Evolutionary conservation across 1,140 invertebrate species (phyloP).

Genomic region (Gyrodactylus salaris): DNA sequence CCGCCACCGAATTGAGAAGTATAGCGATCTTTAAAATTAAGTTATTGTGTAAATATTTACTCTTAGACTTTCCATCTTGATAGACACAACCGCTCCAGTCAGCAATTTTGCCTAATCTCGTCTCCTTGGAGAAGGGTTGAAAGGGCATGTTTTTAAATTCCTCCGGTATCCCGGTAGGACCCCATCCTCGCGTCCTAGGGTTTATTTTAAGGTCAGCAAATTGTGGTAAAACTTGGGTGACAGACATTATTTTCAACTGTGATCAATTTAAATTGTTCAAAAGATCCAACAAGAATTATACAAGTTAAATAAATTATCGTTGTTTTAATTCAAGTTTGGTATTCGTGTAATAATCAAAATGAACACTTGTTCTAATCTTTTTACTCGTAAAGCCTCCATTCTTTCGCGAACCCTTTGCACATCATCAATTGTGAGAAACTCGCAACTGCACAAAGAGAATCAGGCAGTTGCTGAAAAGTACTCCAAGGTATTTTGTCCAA

Average conservation of each 20-base stretch:
- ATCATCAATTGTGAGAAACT: no score
- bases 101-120: slow-evolving; percentile 72
- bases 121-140: slow-evolving; percentile 81
- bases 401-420: no score
- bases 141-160: slow-evolving; percentile 91
- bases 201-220: slow-evolving; percentile 27
- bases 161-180: slow-evolving; percentile 59
- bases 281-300: no score
- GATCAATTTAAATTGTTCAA: background rate
- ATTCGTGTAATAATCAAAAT: no score
- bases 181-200: slow-evolving; percentile 66
- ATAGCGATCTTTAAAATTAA: slow-evolving; percentile 40
- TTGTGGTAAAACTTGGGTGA: background rate
- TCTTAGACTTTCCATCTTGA: slow-evolving; percentile 68
- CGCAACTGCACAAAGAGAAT: no score
- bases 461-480: background rate
- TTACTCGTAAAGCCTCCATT: no score
- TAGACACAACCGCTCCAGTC: slow-evolving; percentile 81
- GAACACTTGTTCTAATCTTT: no score
- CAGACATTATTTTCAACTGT: background rate
- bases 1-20: slow-evolving; percentile 56
- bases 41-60: slow-evolving; percentile 21
- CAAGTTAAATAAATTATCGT: no score
- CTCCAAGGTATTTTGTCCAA: background rate
- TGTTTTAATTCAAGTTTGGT: no score